A percentile compares a stretch with the other conserved stretches of the same genome.
Conservation (phyloP, 1,140 invertebrate genomes). For the Trichonephila inaurata region DNA sequence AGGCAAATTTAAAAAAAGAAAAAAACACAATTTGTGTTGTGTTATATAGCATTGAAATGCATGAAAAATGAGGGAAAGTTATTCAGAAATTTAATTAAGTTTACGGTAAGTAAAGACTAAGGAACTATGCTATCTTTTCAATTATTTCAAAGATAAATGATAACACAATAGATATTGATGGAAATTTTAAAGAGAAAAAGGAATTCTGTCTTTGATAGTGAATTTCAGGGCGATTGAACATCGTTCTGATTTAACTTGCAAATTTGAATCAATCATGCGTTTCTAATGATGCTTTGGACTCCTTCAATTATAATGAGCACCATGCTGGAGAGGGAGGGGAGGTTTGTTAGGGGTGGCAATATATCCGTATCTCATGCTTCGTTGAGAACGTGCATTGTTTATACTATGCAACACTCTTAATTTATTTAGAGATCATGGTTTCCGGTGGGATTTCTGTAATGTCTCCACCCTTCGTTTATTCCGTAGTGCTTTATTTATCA, state of each 20-base stretch:
- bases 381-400: not conserved
- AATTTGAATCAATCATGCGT: conserved; percentile 5
- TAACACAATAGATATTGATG: too few relatives aligned
- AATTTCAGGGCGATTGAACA: not conserved
- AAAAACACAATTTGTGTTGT: too few relatives aligned
- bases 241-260: conserved; percentile 13
- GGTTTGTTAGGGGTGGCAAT: conserved; percentile 12
- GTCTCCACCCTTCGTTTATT: not conserved
- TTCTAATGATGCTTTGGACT: conserved; percentile 11
- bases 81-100: too few relatives aligned
- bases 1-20: too few relatives aligned
- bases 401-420: not conserved
- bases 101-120: too few relatives aligned
- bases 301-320: conserved; percentile 22
- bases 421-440: not conserved
- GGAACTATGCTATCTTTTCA: too few relatives aligned
- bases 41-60: too few relatives aligned
- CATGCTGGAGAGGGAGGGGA: not conserved
- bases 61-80: too few relatives aligned
- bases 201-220: not conserved
- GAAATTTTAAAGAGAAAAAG: too few relatives aligned
- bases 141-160: too few relatives aligned
- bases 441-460: not conserved
- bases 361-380: not conserved
- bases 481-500: not conserved